phyloP scores from a whole-genome alignment of 2,113 vertebrate species.

The Phylloscopus whistleri region DNA sequence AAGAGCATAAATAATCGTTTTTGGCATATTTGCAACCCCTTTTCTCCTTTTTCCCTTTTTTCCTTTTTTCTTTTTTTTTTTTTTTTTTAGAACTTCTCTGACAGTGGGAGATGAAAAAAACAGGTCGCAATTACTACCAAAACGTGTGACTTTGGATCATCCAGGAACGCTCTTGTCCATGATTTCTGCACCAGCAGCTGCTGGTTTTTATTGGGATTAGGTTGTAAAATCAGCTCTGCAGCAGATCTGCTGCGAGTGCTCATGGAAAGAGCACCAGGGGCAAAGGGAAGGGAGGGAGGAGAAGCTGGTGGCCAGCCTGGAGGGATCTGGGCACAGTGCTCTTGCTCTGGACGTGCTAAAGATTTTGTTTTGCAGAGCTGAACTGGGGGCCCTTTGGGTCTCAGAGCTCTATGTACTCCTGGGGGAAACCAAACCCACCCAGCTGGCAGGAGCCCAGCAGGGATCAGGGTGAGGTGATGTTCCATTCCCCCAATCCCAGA shows the following conservation, averaged over 20 bases:
- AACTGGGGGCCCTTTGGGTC: rapidly evolving
- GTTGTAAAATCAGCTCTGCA: not conserved
- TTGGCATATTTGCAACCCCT: not conserved
- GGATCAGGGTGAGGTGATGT: rapidly evolving
- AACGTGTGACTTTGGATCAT: not conserved
- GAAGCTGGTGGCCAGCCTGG: not conserved
- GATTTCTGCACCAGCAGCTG: rapidly evolving
- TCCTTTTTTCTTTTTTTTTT: not conserved
- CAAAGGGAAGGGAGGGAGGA: not conserved
- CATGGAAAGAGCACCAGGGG: not conserved
- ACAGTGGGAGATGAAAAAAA: not conserved
- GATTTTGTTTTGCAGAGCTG: not conserved
- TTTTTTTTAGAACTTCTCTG: not conserved
- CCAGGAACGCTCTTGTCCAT: not conserved
- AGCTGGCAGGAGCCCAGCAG: not conserved
- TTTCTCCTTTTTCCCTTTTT: not conserved
- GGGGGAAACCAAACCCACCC: not conserved
- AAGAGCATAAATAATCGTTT: not conserved
- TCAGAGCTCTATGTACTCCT: not conserved
- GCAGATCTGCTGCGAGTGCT: not conserved
- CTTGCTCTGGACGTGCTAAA: not conserved
- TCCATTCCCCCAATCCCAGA: not conserved
- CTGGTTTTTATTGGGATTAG: not conserved
- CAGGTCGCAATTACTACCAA: not conserved
- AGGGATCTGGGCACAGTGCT: not conserved